These are phyloP conservation scores for Drosophila mimetica DNA, from an alignment of 2,888 invertebrate species.

Conservation along the genomic window DNA sequence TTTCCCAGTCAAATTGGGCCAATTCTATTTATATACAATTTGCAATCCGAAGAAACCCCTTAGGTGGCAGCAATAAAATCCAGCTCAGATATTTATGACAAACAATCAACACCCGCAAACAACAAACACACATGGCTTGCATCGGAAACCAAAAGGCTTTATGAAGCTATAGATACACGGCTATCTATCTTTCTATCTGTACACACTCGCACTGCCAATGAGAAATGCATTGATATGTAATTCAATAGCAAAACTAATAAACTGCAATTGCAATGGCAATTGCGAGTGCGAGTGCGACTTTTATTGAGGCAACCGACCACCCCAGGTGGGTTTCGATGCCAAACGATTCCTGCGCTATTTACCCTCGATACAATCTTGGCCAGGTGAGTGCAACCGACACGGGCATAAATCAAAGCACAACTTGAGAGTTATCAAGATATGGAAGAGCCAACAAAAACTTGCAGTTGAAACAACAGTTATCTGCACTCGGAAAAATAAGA, in stretches of 20 bases:
- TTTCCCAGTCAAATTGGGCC: background rate
- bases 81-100: slow-evolving; percentile 23
- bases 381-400: slow-evolving; percentile 51
- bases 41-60: background rate
- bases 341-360: slow-evolving; percentile 35
- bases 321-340: slow-evolving; percentile 38
- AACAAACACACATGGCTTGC: slow-evolving; percentile 16
- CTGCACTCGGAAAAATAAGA: slow-evolving; percentile 15
- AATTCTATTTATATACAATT: slow-evolving; percentile 12
- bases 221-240: slow-evolving; percentile 66
- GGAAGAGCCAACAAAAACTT: slow-evolving; percentile 31
- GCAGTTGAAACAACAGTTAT: slow-evolving; percentile 41
- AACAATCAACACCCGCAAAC: slow-evolving; percentile 31
- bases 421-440: slow-evolving; percentile 39
- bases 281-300: slow-evolving; percentile 44
- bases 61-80: slow-evolving; percentile 17
- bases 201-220: slow-evolving; percentile 6
- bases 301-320: slow-evolving; percentile 34
- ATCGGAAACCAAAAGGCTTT: slow-evolving; percentile 29
- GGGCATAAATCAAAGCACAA: slow-evolving; percentile 51
- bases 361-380: slow-evolving; percentile 52
- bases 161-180: slow-evolving; percentile 15
- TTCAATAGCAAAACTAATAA: slow-evolving; percentile 80
- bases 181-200: slow-evolving; percentile 14
- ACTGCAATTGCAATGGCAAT: slow-evolving; percentile 61